Conservation (phyloP, 2,888 invertebrate species). For the Tinea pellionella region DNA sequence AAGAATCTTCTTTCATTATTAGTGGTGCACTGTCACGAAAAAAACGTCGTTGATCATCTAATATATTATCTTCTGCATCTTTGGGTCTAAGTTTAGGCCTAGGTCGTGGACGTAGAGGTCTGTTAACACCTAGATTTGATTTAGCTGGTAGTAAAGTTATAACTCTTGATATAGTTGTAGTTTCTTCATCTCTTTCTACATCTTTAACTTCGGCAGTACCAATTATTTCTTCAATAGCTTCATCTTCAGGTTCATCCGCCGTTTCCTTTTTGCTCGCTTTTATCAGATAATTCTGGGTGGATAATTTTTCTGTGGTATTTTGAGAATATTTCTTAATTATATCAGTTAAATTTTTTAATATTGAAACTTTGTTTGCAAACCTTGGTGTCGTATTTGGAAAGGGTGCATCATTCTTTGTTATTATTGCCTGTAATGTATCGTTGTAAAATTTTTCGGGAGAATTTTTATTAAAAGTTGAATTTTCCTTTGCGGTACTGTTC, state of each 20-base stretch:
- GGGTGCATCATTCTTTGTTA: conserved; percentile 65
- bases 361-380: conserved; percentile 51
- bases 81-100: conserved; percentile 47
- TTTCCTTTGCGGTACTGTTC: conserved; percentile 60
- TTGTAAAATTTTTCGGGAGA: conserved; percentile 70
- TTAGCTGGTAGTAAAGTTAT: conserved; percentile 80
- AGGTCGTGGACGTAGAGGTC: conserved; percentile 76
- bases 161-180: conserved; percentile 46
- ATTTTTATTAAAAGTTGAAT: conserved; percentile 42
- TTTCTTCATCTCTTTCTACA: conserved; percentile 12
- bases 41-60: conserved; percentile 45
- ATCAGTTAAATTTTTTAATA: conserved; percentile 72
- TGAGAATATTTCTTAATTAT: conserved; percentile 74
- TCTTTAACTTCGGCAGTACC: conserved; percentile 52
- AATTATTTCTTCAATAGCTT: conserved; percentile 39
- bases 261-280: conserved; percentile 18
- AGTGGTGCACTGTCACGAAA: conserved; percentile 32
- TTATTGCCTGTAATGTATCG: conserved; percentile 73
- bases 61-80: conserved; percentile 23
- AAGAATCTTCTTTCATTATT: conserved; percentile 34
- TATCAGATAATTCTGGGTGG: conserved; percentile 20
- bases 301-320: conserved; percentile 46
- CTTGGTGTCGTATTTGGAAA: conserved; percentile 55
- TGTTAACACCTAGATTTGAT: conserved; percentile 81
- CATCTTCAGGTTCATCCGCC: conserved; percentile 23